Evolutionary conservation across 2,888 invertebrate genomes (phyloP).

Genomic region (Catocala sponsa): DNA sequence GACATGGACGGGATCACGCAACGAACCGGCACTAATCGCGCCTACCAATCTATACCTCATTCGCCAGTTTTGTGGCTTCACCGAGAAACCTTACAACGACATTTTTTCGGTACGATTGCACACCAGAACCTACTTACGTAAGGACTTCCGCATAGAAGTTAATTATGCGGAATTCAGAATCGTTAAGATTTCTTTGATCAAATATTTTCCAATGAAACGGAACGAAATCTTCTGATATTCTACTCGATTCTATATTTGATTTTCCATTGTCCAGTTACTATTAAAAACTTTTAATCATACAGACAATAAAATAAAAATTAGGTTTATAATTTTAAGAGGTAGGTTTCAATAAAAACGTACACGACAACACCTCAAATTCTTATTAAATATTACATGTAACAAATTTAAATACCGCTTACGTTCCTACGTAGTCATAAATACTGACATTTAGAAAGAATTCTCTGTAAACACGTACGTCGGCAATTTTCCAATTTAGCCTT

Average conservation of each 20-base stretch:
- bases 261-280: neutral
- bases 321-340: neutral
- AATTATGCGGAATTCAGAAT: constrained; percentile 36
- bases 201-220: constrained; percentile 18
- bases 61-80: constrained; percentile 55
- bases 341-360: neutral
- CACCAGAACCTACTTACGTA: constrained; percentile 25
- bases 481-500: constrained; percentile 27
- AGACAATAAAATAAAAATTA: too few relatives aligned
- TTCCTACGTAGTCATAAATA: constrained; percentile 18
- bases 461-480: constrained; percentile 16
- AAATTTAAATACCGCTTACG: constrained; percentile 16
- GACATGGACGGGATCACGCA: constrained; percentile 49
- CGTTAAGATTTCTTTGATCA: constrained; percentile 36
- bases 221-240: constrained; percentile 34
- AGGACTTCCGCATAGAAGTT: constrained; percentile 35
- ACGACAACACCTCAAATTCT: constrained; percentile 6
- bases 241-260: neutral
- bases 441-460: constrained; percentile 20
- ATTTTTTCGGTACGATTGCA: constrained; percentile 51
- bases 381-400: constrained; percentile 28
- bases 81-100: constrained; percentile 52
- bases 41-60: constrained; percentile 57
- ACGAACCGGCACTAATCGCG: constrained; percentile 56
- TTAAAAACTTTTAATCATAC: too few relatives aligned